Conservation (phyloP, 2,888 invertebrate genomes). For the Liopterus haemorrhoidalis region DNA sequence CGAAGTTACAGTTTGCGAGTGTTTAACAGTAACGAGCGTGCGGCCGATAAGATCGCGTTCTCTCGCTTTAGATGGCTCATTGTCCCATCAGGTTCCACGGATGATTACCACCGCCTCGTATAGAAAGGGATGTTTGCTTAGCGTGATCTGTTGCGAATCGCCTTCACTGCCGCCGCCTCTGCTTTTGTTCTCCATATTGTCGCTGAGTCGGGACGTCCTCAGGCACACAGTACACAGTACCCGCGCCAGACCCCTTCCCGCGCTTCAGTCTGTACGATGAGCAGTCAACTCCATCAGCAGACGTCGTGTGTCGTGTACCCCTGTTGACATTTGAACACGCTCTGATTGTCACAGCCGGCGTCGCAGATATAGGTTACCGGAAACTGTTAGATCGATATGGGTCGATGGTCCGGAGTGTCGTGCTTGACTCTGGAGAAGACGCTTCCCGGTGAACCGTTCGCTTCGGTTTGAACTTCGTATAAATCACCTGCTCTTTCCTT, state of each 20-base stretch:
- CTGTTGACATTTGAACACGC: conserved; percentile 19
- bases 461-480: conserved; percentile 26
- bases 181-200: no score
- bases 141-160: conserved; percentile 6
- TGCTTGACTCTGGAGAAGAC: neutral
- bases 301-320: no score
- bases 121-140: conserved; percentile 19
- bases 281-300: no score
- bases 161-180: no score
- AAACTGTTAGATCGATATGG: conserved; percentile 22
- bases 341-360: conserved; percentile 21
- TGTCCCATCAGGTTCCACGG: conserved; percentile 35
- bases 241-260: no score
- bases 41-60: conserved; percentile 39
- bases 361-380: conserved; percentile 22
- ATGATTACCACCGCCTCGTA: conserved; percentile 19
- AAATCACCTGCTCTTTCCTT: conserved; percentile 26
- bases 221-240: no score
- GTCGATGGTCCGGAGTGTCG: conserved; percentile 11
- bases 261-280: no score
- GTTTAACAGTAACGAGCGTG: conserved; percentile 35
- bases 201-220: no score
- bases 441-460: conserved; percentile 21
- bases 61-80: conserved; percentile 37
- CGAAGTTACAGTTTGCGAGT: conserved; percentile 39